These are phyloP conservation scores for Phoxinus dragarum DNA, from an alignment of 2,797 vertebrate species.

Conservation along the genomic window DNA sequence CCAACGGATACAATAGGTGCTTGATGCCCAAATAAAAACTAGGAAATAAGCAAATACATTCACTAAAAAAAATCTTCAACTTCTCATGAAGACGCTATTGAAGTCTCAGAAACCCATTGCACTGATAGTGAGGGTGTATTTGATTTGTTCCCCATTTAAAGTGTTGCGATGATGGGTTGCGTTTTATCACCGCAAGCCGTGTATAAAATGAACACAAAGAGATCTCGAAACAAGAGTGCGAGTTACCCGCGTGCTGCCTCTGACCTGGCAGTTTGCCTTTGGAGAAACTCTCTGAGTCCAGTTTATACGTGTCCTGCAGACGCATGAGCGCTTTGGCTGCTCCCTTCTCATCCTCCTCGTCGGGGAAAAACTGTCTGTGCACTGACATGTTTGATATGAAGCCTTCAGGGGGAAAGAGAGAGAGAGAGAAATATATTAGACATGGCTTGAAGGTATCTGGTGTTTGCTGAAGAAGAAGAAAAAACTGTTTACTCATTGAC, in stretches of 20 bases:
- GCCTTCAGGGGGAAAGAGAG: slow-evolving; percentile 71
- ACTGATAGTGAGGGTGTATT: neutral
- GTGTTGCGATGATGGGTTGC: neutral
- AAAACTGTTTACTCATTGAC: neutral
- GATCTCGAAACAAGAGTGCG: neutral
- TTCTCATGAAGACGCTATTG: too few species aligned
- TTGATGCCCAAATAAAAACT: too few species aligned
- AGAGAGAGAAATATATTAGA: neutral
- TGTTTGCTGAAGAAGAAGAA: neutral
- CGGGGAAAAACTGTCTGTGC: slow-evolving; percentile 93
- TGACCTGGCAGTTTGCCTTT: slow-evolving; percentile 91
- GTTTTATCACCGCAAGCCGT: neutral
- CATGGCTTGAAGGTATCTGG: neutral
- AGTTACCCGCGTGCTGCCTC: slow-evolving; percentile 11
- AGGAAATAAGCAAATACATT: too few species aligned
- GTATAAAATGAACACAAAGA: neutral
- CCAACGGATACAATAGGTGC: too few species aligned
- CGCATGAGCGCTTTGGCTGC: slow-evolving; percentile 95
- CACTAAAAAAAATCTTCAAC: neutral
- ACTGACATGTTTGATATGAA: slow-evolving; percentile 93
- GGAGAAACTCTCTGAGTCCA: slow-evolving; percentile 92
- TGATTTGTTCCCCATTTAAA: neutral
- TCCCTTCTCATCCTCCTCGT: slow-evolving; percentile 90
- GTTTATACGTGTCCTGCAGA: slow-evolving; percentile 94
- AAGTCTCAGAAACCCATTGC: neutral